These are phyloP conservation scores for Agapornis roseicollis DNA, from an alignment of 2,113 vertebrate species.

Conservation along the genomic window DNA sequence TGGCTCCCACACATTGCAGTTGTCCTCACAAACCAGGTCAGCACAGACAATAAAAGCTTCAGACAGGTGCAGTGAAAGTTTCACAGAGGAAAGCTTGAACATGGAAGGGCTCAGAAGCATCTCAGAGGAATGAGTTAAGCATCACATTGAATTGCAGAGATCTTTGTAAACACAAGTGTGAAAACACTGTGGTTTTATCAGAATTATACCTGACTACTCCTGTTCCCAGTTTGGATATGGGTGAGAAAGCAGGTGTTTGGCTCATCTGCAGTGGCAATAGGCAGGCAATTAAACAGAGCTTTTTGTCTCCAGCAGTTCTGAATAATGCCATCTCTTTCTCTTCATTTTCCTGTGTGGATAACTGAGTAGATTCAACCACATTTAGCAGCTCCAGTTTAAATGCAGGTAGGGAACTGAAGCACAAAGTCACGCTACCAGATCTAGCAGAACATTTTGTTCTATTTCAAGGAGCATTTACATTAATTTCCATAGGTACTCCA, in stretches of 20 bases:
- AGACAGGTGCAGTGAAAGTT: fast-evolving
- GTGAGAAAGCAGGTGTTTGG: neutral
- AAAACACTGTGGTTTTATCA: neutral
- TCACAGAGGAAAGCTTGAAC: neutral
- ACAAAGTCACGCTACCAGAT: neutral
- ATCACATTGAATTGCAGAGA: neutral
- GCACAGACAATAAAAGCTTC: neutral
- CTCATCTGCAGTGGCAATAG: neutral
- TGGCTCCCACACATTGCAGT: neutral
- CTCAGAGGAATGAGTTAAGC: neutral
- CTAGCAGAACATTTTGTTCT: neutral
- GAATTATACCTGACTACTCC: neutral
- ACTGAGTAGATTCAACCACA: neutral
- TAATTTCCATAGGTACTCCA: fast-evolving
- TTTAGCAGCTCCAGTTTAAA: neutral
- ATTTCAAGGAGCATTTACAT: neutral
- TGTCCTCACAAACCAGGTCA: neutral
- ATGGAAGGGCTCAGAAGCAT: neutral
- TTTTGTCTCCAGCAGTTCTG: neutral
- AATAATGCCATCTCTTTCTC: neutral
- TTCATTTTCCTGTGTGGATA: neutral
- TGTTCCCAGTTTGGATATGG: neutral
- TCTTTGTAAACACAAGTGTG: neutral
- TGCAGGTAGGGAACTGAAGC: neutral
- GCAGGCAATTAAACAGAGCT: neutral